Evolutionary conservation across 2,888 invertebrate genomes (phyloP), one percentile per base, ranked within the genome.

Genomic region (Thecocarcelia acutangulata): DNA sequence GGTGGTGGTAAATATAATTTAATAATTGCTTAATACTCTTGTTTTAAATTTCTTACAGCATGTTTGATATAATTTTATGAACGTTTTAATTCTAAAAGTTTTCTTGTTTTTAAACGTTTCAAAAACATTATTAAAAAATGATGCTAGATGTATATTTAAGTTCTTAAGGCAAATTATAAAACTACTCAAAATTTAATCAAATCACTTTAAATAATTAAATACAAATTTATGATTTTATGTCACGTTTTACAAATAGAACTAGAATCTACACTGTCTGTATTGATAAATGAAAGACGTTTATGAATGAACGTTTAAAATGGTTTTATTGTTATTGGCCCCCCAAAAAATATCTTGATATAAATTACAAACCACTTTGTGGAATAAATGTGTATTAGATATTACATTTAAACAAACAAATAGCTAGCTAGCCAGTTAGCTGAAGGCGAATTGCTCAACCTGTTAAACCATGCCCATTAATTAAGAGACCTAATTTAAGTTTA

Each of bases 1-100:
- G 87, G 92, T 91, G 77, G 88, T 86, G 88, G 88, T 88, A 88
- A 88, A 86, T 88, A 87, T 85, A 42, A 70, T 48, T 19, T 28
- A 68, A 56, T 56, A 63, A 33, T 46, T 50, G 19, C 17, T 50
- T 12, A 15, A 42, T 19, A 52, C 50, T n/a, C 15, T 21, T 0
- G 19, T 13, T 63, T 58, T 58, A 3, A 37, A 2, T 46, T 44
- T 12, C 48, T 40, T 56, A 33, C 75, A 74, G 66, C 61, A 68
- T 44, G 28, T 8, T 40, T 50, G 0, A 8, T 42, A n/a, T 44
- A 8, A 61, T 54, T 40, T 37, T 9, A 3, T 28, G 19, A 21
- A 44, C 42, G 13, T 42, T 42, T 28, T 54, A 19, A 15, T 1
- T 42, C 21, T 19, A 6, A 21, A 24, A 40, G 2, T 50, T 15